phyloP scores from a whole-genome alignment of 2,888 invertebrate genomes.

The Acronicta aceris region DNA sequence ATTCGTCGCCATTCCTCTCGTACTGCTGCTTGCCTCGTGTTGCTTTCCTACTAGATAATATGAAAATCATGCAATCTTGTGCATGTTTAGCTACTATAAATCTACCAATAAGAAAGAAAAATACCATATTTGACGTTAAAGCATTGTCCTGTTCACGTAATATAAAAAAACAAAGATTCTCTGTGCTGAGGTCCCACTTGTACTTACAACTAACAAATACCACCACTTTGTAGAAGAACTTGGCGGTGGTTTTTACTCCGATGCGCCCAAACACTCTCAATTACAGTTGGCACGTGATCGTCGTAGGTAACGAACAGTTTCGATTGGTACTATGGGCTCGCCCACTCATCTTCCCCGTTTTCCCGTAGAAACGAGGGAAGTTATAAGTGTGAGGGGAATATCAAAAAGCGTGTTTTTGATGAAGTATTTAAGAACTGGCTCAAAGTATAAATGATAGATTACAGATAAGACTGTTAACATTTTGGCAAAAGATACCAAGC shows the following conservation, averaged over 20 bases:
- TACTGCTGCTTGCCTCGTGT: too few relatives aligned
- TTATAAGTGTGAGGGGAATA: constrained; percentile 27
- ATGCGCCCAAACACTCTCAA: constrained; percentile 23
- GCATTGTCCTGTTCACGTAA: too few relatives aligned
- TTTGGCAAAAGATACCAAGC: background rate
- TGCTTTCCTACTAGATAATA: too few relatives aligned
- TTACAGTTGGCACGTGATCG: constrained; percentile 42
- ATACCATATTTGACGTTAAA: too few relatives aligned
- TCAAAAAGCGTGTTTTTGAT: background rate
- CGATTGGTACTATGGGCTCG: constrained; percentile 22
- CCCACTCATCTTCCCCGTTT: constrained; percentile 15
- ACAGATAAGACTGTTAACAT: background rate
- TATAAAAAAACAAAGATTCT: too few relatives aligned
- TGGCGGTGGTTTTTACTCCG: constrained; percentile 8
- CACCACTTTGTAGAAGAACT: constrained; percentile 11
- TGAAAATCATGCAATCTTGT: too few relatives aligned
- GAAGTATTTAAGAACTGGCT: background rate
- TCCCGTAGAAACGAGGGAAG: constrained; percentile 1
- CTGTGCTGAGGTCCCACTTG: too few relatives aligned
- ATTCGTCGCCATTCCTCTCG: too few relatives aligned
- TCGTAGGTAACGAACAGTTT: constrained; percentile 8
- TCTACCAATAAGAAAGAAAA: too few relatives aligned
- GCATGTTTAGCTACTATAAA: too few relatives aligned
- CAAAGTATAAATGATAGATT: background rate
- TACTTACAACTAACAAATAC: too few relatives aligned